Percentiles rank a stretch among this genome's conserved stretches.
These are phyloP conservation scores for Leptocoma aspasia DNA, from an alignment of 2,113 vertebrate genomes.

Conservation along the genomic window DNA sequence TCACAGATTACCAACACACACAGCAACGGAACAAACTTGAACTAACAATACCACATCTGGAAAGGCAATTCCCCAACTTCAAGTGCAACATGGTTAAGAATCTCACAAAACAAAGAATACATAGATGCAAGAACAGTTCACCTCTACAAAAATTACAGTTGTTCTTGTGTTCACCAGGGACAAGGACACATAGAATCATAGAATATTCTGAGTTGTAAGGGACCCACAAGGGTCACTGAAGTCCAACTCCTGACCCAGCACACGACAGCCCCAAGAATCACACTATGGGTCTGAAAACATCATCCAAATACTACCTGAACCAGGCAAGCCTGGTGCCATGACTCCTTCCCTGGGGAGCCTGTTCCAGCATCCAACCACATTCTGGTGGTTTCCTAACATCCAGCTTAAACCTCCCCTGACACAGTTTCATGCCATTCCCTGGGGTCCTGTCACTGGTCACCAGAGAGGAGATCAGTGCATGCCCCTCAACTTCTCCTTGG, in stretches of 20 bases:
- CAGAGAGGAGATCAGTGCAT: background rate
- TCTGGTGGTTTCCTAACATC: background rate
- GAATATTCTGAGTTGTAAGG: background rate
- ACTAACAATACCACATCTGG: background rate
- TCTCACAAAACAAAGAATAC: background rate
- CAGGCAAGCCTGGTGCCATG: background rate
- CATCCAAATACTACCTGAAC: background rate
- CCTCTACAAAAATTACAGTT: background rate
- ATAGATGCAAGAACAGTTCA: background rate
- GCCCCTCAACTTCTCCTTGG: background rate
- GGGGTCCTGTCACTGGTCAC: background rate
- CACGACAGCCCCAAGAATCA: background rate
- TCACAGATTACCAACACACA: background rate
- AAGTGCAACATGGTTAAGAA: background rate
- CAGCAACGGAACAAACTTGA: background rate
- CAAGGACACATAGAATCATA: background rate
- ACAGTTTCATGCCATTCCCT: background rate
- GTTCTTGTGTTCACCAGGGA: background rate
- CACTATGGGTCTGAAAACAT: fast-evolving
- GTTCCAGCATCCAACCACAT: background rate
- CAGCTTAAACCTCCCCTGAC: background rate
- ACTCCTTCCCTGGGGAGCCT: background rate
- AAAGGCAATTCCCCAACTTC: background rate
- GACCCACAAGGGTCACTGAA: background rate
- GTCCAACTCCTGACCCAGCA: background rate